phyloP scores from a whole-genome alignment of 2,888 invertebrate genomes.

The Lamproptera curius region DNA sequence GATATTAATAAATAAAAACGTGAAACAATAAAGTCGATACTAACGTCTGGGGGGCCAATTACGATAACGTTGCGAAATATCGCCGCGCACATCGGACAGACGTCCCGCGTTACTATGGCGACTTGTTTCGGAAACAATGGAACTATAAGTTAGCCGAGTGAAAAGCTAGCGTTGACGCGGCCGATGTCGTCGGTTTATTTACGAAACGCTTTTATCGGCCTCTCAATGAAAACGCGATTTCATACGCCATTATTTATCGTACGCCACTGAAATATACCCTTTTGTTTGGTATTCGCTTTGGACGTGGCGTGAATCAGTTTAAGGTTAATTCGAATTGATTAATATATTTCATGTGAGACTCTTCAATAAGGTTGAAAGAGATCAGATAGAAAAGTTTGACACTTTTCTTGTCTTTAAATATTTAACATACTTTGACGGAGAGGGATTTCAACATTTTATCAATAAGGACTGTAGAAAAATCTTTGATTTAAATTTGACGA shows the following conservation, averaged over 20 bases:
- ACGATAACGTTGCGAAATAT: constrained; percentile 12
- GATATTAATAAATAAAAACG: too few relatives aligned
- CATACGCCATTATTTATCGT: constrained; percentile 21
- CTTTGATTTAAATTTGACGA: too few relatives aligned
- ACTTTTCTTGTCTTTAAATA: too few relatives aligned
- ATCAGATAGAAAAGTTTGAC: too few relatives aligned
- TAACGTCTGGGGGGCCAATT: constrained; percentile 3
- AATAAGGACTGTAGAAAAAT: too few relatives aligned
- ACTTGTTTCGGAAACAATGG: constrained; percentile 19
- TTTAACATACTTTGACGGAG: too few relatives aligned
- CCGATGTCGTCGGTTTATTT: constrained; percentile 22
- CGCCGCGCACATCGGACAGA: constrained; percentile 12
- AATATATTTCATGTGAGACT: too few relatives aligned
- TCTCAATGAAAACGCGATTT: constrained; percentile 19
- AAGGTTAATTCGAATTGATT: not conserved
- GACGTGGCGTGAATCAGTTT: not conserved
- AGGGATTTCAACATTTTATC: too few relatives aligned
- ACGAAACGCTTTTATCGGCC: constrained; percentile 17
- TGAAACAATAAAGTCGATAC: too few relatives aligned
- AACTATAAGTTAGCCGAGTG: constrained; percentile 28
- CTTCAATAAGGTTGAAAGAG: too few relatives aligned
- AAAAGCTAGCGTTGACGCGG: constrained; percentile 24
- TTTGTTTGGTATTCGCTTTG: constrained; percentile 7
- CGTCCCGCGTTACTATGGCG: constrained; percentile 14
- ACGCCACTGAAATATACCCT: constrained; percentile 8